A percentile compares a stretch with the other conserved stretches of the same genome.
These are phyloP conservation scores for Philhelius pedissequus DNA, from an alignment of 2,888 invertebrate genomes.

Conservation along the genomic window DNA sequence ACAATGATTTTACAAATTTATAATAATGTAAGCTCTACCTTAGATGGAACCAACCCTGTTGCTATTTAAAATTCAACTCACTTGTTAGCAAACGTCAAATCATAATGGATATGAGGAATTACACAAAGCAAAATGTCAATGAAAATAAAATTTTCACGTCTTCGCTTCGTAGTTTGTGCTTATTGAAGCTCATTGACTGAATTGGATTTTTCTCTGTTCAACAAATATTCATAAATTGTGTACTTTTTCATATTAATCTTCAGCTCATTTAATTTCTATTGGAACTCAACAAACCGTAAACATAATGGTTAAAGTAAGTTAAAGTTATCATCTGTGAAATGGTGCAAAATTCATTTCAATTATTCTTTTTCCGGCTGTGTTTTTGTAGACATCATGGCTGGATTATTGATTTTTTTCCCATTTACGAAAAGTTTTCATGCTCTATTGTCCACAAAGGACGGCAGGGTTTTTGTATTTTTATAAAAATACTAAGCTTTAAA, in stretches of 20 bases:
- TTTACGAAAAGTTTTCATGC: conserved; percentile 26
- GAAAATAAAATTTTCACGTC: conserved; percentile 49
- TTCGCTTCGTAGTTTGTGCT: conserved; percentile 33
- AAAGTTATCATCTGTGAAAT: background rate
- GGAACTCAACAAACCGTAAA: background rate
- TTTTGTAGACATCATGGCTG: conserved; percentile 55
- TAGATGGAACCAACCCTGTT: conserved; percentile 4
- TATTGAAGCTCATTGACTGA: conserved; percentile 7
- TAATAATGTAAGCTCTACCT: too few species aligned
- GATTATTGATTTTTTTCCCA: conserved; percentile 63
- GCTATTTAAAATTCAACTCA: background rate
- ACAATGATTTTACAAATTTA: too few species aligned
- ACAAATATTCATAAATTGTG: conserved; percentile 17
- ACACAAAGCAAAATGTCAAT: conserved; percentile 46
- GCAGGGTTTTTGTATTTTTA: conserved; percentile 10
- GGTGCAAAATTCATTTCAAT: background rate
- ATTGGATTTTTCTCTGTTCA: conserved; percentile 20
- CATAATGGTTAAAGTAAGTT: conserved; percentile 48
- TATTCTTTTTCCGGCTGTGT: conserved; percentile 52
- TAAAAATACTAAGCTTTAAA: background rate
- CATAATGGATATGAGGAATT: background rate
- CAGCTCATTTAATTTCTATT: background rate
- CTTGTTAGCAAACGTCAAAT: background rate
- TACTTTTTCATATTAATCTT: background rate
- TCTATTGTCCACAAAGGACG: conserved; percentile 44